These are phyloP conservation scores for Clarias gariepinus DNA, from an alignment of 2,113 vertebrate genomes.

Conservation along the genomic window DNA sequence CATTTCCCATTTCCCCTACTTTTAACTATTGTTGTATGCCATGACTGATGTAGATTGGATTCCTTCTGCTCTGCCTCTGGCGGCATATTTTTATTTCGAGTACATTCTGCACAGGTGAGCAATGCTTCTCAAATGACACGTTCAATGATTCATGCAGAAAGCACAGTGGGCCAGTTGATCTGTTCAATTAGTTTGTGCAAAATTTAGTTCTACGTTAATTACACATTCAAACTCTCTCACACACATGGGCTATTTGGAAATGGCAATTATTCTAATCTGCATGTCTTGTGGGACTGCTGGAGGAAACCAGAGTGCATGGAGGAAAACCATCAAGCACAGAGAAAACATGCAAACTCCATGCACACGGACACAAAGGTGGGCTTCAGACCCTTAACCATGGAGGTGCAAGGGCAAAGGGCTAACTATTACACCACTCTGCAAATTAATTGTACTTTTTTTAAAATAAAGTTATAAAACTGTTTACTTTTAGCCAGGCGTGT, in stretches of 20 bases:
- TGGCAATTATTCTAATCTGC: too few relatives aligned
- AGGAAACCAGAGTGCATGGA: too few relatives aligned
- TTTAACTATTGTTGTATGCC: background rate
- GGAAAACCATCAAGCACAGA: too few relatives aligned
- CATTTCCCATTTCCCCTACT: background rate
- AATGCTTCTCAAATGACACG: background rate
- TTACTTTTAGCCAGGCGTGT: background rate
- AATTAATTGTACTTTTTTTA: too few relatives aligned
- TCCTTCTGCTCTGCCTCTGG: background rate
- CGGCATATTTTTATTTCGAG: background rate
- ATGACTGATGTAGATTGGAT: slow-evolving; percentile 1
- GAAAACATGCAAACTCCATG: too few relatives aligned
- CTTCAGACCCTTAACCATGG: too few relatives aligned
- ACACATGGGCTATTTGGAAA: too few relatives aligned
- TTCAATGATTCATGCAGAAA: background rate
- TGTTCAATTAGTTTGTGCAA: background rate
- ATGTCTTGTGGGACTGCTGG: too few relatives aligned
- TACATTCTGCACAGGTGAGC: background rate
- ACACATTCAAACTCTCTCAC: background rate
- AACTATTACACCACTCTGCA: too few relatives aligned
- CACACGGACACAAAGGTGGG: too few relatives aligned
- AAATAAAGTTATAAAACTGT: background rate
- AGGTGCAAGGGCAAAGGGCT: too few relatives aligned
- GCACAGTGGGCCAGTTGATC: background rate
- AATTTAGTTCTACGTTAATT: background rate